These are phyloP conservation scores for Babyrousa celebensis DNA, from an alignment of 2,797 vertebrate genomes.

Conservation along the genomic window DNA sequence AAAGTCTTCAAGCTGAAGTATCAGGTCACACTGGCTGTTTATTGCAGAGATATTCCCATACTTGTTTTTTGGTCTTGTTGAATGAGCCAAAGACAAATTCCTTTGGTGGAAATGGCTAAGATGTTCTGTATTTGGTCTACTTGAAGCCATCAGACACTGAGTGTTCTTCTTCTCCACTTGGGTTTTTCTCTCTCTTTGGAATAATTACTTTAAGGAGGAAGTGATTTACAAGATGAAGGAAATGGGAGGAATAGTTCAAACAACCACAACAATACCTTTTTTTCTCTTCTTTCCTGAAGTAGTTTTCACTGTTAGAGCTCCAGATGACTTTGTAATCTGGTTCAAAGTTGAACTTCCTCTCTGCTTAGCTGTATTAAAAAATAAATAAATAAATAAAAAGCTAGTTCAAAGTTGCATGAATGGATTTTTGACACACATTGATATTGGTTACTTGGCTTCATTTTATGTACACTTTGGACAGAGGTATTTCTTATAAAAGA, in stretches of 20 bases:
- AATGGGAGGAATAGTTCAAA: not conserved
- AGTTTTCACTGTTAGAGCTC: slow-evolving; percentile 56
- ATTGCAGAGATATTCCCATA: not conserved
- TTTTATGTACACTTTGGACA: not conserved
- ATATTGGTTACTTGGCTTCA: not conserved
- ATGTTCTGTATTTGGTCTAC: not conserved
- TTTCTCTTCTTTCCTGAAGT: slow-evolving; percentile 63
- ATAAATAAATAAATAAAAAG: not conserved
- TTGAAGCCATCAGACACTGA: not conserved
- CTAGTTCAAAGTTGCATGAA: not conserved
- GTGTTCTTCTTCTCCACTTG: not conserved
- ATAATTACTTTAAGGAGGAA: slow-evolving; percentile 7
- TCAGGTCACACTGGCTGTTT: not conserved
- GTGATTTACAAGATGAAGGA: not conserved
- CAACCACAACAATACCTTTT: slow-evolving; percentile 68
- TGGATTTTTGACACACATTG: not conserved
- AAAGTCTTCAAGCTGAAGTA: not conserved
- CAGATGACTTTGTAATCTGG: not conserved
- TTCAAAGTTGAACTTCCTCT: slow-evolving; percentile 59
- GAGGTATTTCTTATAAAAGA: not conserved
- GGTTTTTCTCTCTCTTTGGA: slow-evolving; percentile 20
- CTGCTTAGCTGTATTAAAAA: slow-evolving; percentile 33
- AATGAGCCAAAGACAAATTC: not conserved
- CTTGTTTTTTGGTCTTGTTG: not conserved
- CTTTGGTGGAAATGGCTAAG: not conserved